phyloP scores from a whole-genome alignment of 2,888 invertebrate genomes.

The Timema cristinae region DNA sequence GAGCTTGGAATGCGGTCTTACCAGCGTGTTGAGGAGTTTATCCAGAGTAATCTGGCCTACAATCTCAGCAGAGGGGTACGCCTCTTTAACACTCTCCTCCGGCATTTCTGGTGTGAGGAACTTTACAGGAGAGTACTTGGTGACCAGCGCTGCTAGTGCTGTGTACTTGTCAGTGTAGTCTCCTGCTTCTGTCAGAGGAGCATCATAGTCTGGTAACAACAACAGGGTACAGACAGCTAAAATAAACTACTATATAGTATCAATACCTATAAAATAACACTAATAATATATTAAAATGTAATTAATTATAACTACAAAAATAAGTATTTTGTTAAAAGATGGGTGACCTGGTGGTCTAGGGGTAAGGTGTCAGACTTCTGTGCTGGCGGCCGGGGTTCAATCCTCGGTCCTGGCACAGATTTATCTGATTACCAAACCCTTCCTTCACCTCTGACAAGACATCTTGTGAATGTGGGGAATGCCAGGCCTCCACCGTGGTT shows the following conservation, averaged over 20 bases:
- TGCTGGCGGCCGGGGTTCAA: too few species aligned
- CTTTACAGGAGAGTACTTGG: constrained; percentile 37
- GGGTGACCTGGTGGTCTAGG: too few species aligned
- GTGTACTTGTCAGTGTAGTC: constrained; percentile 49
- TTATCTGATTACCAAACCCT: too few species aligned
- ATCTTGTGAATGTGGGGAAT: too few species aligned
- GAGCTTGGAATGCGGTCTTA: constrained; percentile 17
- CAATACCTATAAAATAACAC: not conserved
- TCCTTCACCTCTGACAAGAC: too few species aligned
- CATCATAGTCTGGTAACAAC: constrained; percentile 48
- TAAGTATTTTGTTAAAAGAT: too few species aligned
- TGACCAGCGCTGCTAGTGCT: constrained; percentile 33
- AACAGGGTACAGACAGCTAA: not conserved
- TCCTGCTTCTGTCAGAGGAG: constrained; percentile 51
- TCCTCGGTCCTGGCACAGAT: too few species aligned
- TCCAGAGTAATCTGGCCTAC: constrained; percentile 34
- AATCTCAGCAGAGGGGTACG: constrained; percentile 39
- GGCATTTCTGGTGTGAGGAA: constrained; percentile 43
- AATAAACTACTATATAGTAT: too few species aligned
- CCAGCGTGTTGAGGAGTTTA: constrained; percentile 29
- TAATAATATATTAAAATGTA: not conserved
- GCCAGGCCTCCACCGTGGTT: too few species aligned
- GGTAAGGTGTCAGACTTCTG: too few species aligned
- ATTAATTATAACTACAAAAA: too few species aligned
- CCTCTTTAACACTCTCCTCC: constrained; percentile 37